phyloP scores from a whole-genome alignment of 2,797 vertebrate species.

The Leucoraja ocellata region DNA sequence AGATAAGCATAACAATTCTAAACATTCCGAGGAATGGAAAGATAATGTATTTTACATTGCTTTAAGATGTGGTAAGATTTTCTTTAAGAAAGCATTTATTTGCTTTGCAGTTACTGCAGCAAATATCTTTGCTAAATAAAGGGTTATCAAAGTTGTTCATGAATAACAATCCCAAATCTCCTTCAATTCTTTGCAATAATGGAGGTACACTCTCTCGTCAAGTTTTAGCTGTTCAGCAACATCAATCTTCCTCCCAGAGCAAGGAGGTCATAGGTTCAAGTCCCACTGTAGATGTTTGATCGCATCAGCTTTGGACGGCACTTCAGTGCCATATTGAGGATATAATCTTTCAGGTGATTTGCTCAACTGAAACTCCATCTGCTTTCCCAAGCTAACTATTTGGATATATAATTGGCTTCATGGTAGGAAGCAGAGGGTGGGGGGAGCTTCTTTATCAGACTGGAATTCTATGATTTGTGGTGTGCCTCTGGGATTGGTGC shows the following conservation, averaged over 20 bases:
- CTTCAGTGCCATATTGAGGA: background rate
- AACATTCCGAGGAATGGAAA: background rate
- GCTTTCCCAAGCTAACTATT: background rate
- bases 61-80: background rate
- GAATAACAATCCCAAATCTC: background rate
- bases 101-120: background rate
- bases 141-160: background rate
- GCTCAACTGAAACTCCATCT: background rate
- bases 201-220: background rate
- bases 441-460: no score
- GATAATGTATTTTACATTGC: background rate
- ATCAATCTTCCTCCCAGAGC: background rate
- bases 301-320: background rate
- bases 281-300: background rate
- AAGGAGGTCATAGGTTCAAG: background rate
- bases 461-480: no score
- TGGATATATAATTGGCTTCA: background rate
- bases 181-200: background rate
- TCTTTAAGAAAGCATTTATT: background rate
- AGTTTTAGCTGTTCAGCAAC: background rate
- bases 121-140: background rate
- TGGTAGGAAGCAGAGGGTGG: no score
- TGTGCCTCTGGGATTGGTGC: no score
- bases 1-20: background rate
- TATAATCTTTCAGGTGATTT: background rate